Conservation (phyloP, 2,797 vertebrate species). For the Lithobates sylvaticus region DNA sequence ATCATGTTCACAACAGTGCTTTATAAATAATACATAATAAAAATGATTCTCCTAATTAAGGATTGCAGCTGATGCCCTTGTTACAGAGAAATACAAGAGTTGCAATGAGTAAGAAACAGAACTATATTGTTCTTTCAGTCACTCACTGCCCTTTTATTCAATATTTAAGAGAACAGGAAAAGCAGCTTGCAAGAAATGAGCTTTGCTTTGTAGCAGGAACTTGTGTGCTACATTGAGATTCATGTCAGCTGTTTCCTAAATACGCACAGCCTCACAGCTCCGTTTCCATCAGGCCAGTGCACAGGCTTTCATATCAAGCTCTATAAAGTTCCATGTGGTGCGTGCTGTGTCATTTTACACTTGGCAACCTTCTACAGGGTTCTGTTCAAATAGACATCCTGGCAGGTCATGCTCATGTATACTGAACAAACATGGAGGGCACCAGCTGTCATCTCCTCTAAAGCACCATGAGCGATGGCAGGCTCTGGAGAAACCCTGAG, state of each 20-base stretch:
- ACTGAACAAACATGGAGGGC: not conserved
- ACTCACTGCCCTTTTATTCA: not conserved
- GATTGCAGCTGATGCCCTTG: constrained; percentile 20
- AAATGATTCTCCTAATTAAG: constrained; percentile 24
- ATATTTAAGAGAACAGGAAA: not conserved
- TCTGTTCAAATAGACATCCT: not conserved
- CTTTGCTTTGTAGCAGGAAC: not conserved
- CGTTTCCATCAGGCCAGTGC: constrained; percentile 16
- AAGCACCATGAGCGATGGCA: not conserved
- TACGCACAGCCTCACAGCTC: constrained; percentile 4
- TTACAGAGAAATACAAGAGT: not conserved
- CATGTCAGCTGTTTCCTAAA: not conserved
- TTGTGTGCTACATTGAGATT: constrained; percentile 3
- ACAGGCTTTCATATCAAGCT: constrained; percentile 21
- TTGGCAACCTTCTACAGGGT: constrained; percentile 1
- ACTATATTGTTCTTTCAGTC: not conserved
- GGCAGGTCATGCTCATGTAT: not conserved
- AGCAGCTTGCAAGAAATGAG: not conserved
- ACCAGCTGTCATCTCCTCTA: not conserved
- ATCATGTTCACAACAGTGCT: not conserved
- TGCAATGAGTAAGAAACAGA: not conserved
- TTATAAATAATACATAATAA: constrained; percentile 27
- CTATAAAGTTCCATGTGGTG: constrained; percentile 24
- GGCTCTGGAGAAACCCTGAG: not conserved
- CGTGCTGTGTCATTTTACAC: constrained; percentile 19